phyloP scores from a whole-genome alignment of 2,888 invertebrate genomes.

The Capitulum mitella region DNA sequence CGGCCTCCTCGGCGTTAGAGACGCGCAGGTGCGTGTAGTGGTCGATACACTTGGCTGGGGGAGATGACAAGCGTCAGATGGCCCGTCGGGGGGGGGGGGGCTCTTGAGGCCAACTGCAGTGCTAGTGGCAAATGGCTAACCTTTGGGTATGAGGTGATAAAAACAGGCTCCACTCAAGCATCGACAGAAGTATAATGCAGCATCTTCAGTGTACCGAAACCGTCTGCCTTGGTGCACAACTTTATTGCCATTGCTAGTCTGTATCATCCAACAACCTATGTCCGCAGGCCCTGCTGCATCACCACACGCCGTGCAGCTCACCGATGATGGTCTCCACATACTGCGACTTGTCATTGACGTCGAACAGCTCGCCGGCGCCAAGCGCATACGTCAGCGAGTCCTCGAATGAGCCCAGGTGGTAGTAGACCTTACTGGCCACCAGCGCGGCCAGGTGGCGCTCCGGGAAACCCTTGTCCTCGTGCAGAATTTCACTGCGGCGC shows the following conservation, averaged over 20 bases:
- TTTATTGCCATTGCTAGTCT: too few species aligned
- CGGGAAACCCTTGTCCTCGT: constrained; percentile 78
- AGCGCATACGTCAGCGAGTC: constrained; percentile 96
- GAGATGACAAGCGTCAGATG: background rate
- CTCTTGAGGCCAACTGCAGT: too few species aligned
- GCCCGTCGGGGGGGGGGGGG: too few species aligned
- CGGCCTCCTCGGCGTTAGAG: constrained; percentile 60
- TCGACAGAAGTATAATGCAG: too few species aligned
- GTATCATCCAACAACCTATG: too few species aligned
- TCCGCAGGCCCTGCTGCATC: too few species aligned
- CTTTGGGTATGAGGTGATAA: too few species aligned
- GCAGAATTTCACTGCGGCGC: constrained; percentile 71
- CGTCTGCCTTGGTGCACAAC: too few species aligned
- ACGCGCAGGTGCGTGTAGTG: constrained; percentile 81
- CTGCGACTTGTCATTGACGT: constrained; percentile 86
- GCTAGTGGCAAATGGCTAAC: too few species aligned
- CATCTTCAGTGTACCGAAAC: too few species aligned
- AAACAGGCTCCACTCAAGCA: too few species aligned
- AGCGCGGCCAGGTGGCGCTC: constrained; percentile 89
- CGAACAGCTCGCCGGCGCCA: constrained; percentile 88
- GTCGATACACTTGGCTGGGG: constrained; percentile 87
- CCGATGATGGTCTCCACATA: constrained; percentile 93
- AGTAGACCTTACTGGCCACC: constrained; percentile 96
- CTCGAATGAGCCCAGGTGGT: constrained; percentile 93
- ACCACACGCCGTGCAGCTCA: constrained; percentile 40